Evolutionary conservation across 2,888 invertebrate genomes (phyloP).

Genomic region (Drosophila ustulata): DNA sequence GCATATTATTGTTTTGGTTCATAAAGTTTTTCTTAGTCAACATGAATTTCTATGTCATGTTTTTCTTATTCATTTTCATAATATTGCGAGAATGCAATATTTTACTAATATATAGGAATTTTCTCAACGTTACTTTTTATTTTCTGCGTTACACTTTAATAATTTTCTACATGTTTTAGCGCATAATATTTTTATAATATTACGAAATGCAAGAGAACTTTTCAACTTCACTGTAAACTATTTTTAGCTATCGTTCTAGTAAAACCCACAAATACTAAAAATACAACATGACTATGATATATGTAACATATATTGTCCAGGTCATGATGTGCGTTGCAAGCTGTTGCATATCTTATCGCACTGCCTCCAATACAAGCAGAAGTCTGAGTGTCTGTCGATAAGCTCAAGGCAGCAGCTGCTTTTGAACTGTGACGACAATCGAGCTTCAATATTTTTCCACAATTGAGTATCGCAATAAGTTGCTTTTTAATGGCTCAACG

Average conservation of each 20-base stretch:
- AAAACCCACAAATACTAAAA: not conserved
- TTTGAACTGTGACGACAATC: constrained; percentile 19
- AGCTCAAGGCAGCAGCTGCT: constrained; percentile 25
- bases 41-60: no score
- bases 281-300: not conserved
- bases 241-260: not conserved
- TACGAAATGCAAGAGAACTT: no score
- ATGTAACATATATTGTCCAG: constrained; percentile 34
- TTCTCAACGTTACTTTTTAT: no score
- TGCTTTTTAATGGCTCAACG: constrained; percentile 21
- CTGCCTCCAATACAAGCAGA: not conserved
- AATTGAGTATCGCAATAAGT: constrained; percentile 24
- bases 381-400: constrained; percentile 29
- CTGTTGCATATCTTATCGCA: constrained; percentile 42
- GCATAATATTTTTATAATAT: no score
- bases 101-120: no score
- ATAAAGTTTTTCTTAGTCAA: no score
- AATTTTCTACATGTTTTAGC: no score
- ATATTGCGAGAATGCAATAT: no score
- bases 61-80: no score
- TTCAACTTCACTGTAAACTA: not conserved
- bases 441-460: constrained; percentile 20
- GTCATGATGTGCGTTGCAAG: constrained; percentile 31
- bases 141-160: no score
- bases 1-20: no score